Conservation (phyloP, 1,140 invertebrate species). For the Drosophila parabipectinata region DNA sequence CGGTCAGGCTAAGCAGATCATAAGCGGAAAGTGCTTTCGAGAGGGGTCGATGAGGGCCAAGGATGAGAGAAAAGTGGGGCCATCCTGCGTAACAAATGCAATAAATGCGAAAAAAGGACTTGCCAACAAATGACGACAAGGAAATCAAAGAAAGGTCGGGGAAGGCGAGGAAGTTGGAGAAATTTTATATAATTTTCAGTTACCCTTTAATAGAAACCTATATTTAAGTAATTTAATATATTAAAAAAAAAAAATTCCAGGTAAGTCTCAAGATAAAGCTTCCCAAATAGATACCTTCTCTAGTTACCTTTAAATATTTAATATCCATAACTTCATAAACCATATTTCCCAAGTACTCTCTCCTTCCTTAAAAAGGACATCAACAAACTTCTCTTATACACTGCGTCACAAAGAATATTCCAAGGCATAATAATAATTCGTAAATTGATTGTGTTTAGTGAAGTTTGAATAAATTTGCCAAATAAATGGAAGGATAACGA, state of each 20-base stretch:
- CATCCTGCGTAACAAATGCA: slow-evolving; percentile 76
- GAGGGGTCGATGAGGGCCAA: background rate
- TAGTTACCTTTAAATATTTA: background rate
- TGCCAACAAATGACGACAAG: slow-evolving; percentile 73
- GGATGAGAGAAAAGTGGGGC: slow-evolving; percentile 1
- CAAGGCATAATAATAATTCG: slow-evolving; percentile 77
- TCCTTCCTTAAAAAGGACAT: background rate
- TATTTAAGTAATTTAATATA: background rate
- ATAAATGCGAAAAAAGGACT: slow-evolving; percentile 73
- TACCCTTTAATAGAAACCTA: background rate
- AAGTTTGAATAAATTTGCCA: slow-evolving; percentile 79
- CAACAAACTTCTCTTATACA: slow-evolving; percentile 26
- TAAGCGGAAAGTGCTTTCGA: slow-evolving; percentile 70
- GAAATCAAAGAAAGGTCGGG: slow-evolving; percentile 16
- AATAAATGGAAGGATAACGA: slow-evolving; percentile 34
- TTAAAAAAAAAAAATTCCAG: background rate
- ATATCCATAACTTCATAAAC: background rate
- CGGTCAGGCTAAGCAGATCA: slow-evolving; percentile 60
- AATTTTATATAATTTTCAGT: background rate
- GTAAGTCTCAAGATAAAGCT: background rate
- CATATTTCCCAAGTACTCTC: background rate
- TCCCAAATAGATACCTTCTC: no score
- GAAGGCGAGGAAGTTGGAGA: background rate
- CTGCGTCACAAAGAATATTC: slow-evolving; percentile 33
- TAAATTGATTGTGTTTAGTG: slow-evolving; percentile 83